Evolutionary conservation across 2,888 invertebrate species (phyloP), one percentile per base, ranked within the genome.

Genomic region (Campopleginae sp.): DNA sequence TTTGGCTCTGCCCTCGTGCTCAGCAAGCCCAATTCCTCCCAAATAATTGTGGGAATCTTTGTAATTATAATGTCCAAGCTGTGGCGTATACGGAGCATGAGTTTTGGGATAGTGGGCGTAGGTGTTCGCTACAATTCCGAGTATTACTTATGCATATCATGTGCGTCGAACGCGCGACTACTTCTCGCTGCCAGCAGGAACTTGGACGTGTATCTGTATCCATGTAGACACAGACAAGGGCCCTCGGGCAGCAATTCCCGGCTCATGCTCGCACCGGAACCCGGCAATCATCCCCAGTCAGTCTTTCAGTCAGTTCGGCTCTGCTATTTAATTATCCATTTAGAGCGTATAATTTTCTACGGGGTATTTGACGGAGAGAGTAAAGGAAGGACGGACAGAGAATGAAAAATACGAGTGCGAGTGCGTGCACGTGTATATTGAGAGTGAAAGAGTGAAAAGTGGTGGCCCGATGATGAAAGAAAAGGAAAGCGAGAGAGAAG

Each of bases 291-390:
- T 93, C 93, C 91, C 92, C 91, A 91, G 92, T 91, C 93, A 92
- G 92, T 92, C 93, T 93, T 93, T 93, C 93, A 93, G 93, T 93
- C 93, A 93, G 93, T 92, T 93, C 91, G 91, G 92, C 93, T 85
- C 85, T 93, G 91, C 93, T 93, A 93, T 94, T 94, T 94, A 93
- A 94, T 94, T 93, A 93, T 93, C 93, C 93, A 93, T 93, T 93
- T 93, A 93, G 92, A 93, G 89, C 92, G 90, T 93, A 91, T 93
- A 94, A 93, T 93, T 92, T 93, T 92, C 91, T 91, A 89, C 89
- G 89, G 85, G 87, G 89, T 86, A 88, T 87, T 79, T 85, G 82
- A 75, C 42, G 61, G 71, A 81, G 72, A 75, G 68, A 77, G 72
- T 58, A 65, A 51, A 44, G 61, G 46, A 65, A 76, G 80, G 76